These are phyloP conservation scores for Calosoma granatense DNA, from an alignment of 1,140 invertebrate genomes.

Conservation along the genomic window DNA sequence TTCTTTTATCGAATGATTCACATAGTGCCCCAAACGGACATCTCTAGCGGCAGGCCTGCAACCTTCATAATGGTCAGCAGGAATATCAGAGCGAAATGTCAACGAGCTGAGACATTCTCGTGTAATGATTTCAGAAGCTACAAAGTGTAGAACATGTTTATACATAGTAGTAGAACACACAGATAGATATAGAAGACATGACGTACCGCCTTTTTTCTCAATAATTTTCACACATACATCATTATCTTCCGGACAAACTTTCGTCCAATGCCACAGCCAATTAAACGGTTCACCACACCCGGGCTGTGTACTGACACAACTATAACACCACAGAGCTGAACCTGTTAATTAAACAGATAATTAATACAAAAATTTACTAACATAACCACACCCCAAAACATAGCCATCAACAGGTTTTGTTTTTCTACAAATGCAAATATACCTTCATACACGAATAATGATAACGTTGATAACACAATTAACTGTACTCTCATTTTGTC, in stretches of 20 bases:
- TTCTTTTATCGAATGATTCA: slow-evolving; percentile 78
- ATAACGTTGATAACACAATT: neutral
- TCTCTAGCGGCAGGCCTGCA: slow-evolving; percentile 72
- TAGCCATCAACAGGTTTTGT: neutral
- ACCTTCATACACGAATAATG: neutral
- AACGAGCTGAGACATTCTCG: slow-evolving; percentile 77
- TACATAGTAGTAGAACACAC: neutral
- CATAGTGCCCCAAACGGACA: slow-evolving; percentile 71
- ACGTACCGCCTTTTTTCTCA: slow-evolving; percentile 74
- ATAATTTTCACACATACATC: slow-evolving; percentile 88
- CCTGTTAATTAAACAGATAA: slow-evolving; percentile 32
- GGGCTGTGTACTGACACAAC: slow-evolving; percentile 79
- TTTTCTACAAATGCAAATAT: too few relatives aligned
- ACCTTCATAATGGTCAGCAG: slow-evolving; percentile 86
- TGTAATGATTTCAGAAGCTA: slow-evolving; percentile 69
- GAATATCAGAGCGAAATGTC: slow-evolving; percentile 71
- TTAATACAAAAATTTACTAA: neutral
- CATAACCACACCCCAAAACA: neutral
- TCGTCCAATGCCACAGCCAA: slow-evolving; percentile 66
- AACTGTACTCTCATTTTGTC: neutral
- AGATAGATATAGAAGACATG: too few relatives aligned
- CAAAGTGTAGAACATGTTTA: slow-evolving; percentile 31
- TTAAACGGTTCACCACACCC: slow-evolving; percentile 78
- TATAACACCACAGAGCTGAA: slow-evolving; percentile 68
- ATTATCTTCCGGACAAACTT: slow-evolving; percentile 66